These are phyloP conservation scores for Sphaeridia pumilis DNA, from an alignment of 2,888 invertebrate genomes.

Conservation along the genomic window DNA sequence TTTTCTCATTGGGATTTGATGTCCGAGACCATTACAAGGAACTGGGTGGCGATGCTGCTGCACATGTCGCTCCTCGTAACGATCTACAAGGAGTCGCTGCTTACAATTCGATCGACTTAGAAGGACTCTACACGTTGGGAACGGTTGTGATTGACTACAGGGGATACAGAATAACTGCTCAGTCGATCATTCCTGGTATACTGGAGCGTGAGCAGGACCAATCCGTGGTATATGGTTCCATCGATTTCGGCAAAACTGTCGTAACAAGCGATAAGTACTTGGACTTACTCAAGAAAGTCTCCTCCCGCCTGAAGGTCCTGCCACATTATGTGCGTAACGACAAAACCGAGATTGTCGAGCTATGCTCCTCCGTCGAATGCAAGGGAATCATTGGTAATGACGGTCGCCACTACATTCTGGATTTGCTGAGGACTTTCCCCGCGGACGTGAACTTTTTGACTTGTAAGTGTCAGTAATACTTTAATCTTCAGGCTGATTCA, in stretches of 20 bases:
- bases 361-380: slow-evolving; percentile 96
- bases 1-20: slow-evolving; percentile 97
- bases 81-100: slow-evolving; percentile 92
- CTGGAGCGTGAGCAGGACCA: slow-evolving; percentile 98
- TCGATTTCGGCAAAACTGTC: slow-evolving; percentile 97
- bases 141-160: slow-evolving; percentile 98
- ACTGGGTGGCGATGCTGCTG: slow-evolving; percentile 91
- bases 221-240: slow-evolving; percentile 97
- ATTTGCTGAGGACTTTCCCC: slow-evolving; percentile 90
- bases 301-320: slow-evolving; percentile 55
- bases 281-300: slow-evolving; percentile 53
- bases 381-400: slow-evolving; percentile 99
- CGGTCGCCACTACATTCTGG: slow-evolving; percentile 91
- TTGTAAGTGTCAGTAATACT: too few relatives aligned
- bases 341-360: slow-evolving; percentile 75
- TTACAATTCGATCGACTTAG: slow-evolving; percentile 85
- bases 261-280: slow-evolving; percentile 82
- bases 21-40: slow-evolving; percentile 99
- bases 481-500: too few relatives aligned
- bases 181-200: slow-evolving; percentile 98
- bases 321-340: slow-evolving; percentile 91
- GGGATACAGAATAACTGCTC: slow-evolving; percentile 94
- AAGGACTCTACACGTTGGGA: slow-evolving; percentile 90
- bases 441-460: slow-evolving; percentile 95
- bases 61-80: slow-evolving; percentile 39